These are phyloP conservation scores for Ptychoptera contaminata DNA, from an alignment of 2,888 invertebrate genomes.

Conservation along the genomic window DNA sequence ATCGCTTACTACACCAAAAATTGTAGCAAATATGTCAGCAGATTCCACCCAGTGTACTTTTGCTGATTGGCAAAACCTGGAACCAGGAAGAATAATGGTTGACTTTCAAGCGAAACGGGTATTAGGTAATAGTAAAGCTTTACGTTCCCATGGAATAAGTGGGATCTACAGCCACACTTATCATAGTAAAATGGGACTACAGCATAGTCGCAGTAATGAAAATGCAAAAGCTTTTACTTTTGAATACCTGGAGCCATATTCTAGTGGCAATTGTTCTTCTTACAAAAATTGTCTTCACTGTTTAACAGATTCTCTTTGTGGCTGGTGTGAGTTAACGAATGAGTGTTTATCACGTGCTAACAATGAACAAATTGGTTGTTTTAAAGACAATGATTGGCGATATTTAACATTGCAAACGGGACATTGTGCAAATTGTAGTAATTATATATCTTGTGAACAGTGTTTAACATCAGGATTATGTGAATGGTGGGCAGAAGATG, in stretches of 20 bases:
- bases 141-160: conserved; percentile 9
- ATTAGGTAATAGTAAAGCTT: conserved; percentile 15
- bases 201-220: conserved; percentile 56
- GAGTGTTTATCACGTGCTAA: conserved; percentile 50
- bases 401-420: conserved; percentile 68
- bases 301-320: conserved; percentile 74
- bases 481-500: conserved; percentile 88
- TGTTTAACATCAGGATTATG: conserved; percentile 65
- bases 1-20: conserved; percentile 25
- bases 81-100: conserved; percentile 46
- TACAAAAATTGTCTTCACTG: conserved; percentile 79
- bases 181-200: conserved; percentile 68
- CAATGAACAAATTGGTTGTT: conserved; percentile 49
- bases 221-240: conserved; percentile 73
- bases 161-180: conserved; percentile 47
- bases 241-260: conserved; percentile 78
- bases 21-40: conserved; percentile 47
- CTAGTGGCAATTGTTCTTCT: conserved; percentile 56
- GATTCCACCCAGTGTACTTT: conserved; percentile 53
- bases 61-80: conserved; percentile 47
- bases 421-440: conserved; percentile 76
- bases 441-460: conserved; percentile 74
- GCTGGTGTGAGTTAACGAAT: conserved; percentile 75
- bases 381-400: conserved; percentile 45
- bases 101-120: conserved; percentile 52